Base-by-base conservation (phyloP, 2,888 invertebrate species). In the Melikaiella ostensackeni region DNA sequence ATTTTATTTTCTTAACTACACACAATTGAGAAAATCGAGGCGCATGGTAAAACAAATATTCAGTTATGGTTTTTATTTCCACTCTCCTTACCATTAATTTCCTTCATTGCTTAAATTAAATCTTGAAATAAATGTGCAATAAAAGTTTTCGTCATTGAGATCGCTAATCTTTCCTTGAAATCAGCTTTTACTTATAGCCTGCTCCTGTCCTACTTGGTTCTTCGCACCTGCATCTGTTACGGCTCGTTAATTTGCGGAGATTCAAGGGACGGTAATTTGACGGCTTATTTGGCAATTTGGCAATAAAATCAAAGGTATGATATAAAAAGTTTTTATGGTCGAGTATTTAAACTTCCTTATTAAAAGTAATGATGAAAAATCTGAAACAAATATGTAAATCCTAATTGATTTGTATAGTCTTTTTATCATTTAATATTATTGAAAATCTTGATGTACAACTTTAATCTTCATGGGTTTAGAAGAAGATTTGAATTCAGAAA, bases 211-310 rank as follows among this genome's bases (percentile, higher is more conserved):
- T 70, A 79, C 83, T 80, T 79, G 84, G 84, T 83, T 85, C 83
- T 84, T 85, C 84, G 83, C 84, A 84, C 84, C 84, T 84, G 84
- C 82, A 74, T 63, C 64, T 42, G 74, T 76, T 78, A 27, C 59
- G 27, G 77, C 79, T 80, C 76, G 70, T 82, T 82, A 77, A 80
- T 81, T 79, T 77, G 79, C 76, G 75, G 64, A 76, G 78, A 79
- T 79, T 80, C 76, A 75, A 62, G 66, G 77, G 70, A 66, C 77
- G 35, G 79, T n/a, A 81, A 81, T 80, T 78, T 81, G 80, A 79
- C 80, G 24, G 46, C 50, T 33, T 70, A 30, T 50, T 70, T 21
- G 33, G 9, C 63, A 8, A n/a, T 50, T 50, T 70, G 30, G 30
- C 4, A 50, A 30, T 50, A n/a, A 70, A 50, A 57, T 59, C 4